These are phyloP conservation scores for Melanotaenia boesemani DNA, from an alignment of 2,797 vertebrate species.

Conservation along the genomic window DNA sequence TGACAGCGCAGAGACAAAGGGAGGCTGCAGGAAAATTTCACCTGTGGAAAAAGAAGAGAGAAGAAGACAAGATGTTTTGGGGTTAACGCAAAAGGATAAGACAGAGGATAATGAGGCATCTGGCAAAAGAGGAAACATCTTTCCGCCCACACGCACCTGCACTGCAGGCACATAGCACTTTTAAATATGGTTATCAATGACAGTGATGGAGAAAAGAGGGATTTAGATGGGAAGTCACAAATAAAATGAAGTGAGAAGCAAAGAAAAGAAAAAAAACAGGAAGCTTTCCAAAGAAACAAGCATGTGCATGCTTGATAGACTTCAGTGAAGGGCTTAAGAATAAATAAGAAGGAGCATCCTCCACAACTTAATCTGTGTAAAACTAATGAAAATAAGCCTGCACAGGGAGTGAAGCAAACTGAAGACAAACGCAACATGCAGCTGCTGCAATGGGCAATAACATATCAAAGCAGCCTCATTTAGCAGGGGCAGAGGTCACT, in stretches of 20 bases:
- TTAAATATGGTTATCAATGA: conserved; percentile 34
- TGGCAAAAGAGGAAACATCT: conserved; percentile 26
- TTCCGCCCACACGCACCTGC: conserved; percentile 50
- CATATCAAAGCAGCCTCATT: conserved; percentile 15
- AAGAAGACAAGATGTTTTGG: conserved; percentile 33
- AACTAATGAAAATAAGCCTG: conserved; percentile 18
- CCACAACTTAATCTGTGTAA: neutral
- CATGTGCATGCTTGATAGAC: conserved; percentile 11
- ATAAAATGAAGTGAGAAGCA: conserved; percentile 23
- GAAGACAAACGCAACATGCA: conserved; percentile 6
- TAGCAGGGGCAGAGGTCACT: conserved; percentile 24
- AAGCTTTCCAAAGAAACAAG: conserved; percentile 36
- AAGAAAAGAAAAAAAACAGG: conserved; percentile 1
- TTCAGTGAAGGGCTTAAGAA: neutral
- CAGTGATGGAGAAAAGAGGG: conserved; percentile 38
- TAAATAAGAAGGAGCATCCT: conserved; percentile 6
- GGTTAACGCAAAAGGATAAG: conserved; percentile 38
- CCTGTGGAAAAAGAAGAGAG: conserved; percentile 67
- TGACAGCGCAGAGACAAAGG: conserved; percentile 64
- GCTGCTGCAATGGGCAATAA: conserved; percentile 5
- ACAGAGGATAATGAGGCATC: conserved; percentile 47
- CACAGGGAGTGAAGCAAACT: conserved; percentile 12
- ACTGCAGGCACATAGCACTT: conserved; percentile 20
- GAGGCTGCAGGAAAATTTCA: conserved; percentile 62
- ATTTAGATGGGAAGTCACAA: conserved; percentile 18